phyloP scores from a whole-genome alignment of 2,888 invertebrate genomes.

The Hypsopygia costalis region DNA sequence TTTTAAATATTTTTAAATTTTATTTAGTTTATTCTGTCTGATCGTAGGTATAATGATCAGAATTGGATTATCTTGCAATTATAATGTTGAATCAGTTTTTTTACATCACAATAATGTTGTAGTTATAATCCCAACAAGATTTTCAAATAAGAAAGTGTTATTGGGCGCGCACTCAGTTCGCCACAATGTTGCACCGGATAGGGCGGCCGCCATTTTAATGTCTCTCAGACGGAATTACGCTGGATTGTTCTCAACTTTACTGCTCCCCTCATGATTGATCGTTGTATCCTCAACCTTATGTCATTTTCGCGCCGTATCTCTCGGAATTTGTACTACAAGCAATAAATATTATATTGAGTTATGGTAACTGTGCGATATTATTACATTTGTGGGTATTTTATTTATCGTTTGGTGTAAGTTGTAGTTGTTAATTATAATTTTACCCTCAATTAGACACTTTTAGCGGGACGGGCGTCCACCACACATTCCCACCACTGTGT shows the following conservation, averaged over 20 bases:
- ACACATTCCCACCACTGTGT: too few relatives aligned
- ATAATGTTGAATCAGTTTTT: too few relatives aligned
- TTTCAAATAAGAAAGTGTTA: slow-evolving; percentile 49
- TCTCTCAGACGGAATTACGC: slow-evolving; percentile 79
- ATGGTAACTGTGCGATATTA: slow-evolving; percentile 60
- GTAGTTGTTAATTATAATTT: slow-evolving; percentile 16
- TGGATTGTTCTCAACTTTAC: slow-evolving; percentile 79
- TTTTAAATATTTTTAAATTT: slow-evolving; percentile 16
- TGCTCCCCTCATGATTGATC: slow-evolving; percentile 76
- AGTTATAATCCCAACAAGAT: slow-evolving; percentile 22
- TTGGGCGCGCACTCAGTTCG: slow-evolving; percentile 37
- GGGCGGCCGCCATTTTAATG: slow-evolving; percentile 78
- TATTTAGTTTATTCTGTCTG: too few relatives aligned
- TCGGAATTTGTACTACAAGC: slow-evolving; percentile 68
- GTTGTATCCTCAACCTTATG: slow-evolving; percentile 77
- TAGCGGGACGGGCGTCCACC: too few relatives aligned
- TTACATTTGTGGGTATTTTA: slow-evolving; percentile 36
- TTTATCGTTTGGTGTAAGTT: slow-evolving; percentile 25
- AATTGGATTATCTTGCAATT: too few relatives aligned
- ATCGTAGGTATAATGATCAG: too few relatives aligned
- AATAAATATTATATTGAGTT: slow-evolving; percentile 71
- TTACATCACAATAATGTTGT: too few relatives aligned
- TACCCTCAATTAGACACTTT: slow-evolving; percentile 13
- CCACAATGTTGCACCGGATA: slow-evolving; percentile 79
- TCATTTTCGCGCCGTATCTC: slow-evolving; percentile 73